A percentile compares a stretch with the other conserved stretches of the same genome.
Conservation (phyloP, 1,140 invertebrate species). For the Lepidurus apus region DNA sequence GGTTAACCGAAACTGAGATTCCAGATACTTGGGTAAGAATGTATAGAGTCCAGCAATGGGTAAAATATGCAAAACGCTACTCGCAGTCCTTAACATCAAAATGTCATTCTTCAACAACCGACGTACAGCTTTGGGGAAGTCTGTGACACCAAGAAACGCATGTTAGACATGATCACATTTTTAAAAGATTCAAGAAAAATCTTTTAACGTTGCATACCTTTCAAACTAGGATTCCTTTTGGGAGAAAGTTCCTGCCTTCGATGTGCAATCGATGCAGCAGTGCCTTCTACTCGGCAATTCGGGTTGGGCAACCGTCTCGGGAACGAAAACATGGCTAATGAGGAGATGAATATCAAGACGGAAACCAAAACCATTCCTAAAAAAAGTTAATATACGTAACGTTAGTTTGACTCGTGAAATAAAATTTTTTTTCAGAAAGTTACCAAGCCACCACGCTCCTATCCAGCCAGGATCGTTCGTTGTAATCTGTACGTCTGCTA, state of each 20-base stretch:
- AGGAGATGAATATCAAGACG: conserved; percentile 66
- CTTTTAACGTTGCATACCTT: not conserved
- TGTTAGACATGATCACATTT: conserved; percentile 43
- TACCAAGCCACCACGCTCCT: conserved; percentile 86
- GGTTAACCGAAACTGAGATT: conserved; percentile 81
- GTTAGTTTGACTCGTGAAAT: not conserved
- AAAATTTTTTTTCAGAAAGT: conserved; percentile 39
- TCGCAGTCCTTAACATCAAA: conserved; percentile 79
- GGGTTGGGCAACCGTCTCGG: conserved; percentile 58
- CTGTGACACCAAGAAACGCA: conserved; percentile 40
- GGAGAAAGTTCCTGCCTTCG: conserved; percentile 24
- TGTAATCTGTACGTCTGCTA: conserved; percentile 64
- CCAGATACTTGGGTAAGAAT: conserved; percentile 88
- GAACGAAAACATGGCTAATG: conserved; percentile 82
- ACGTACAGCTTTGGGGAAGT: conserved; percentile 81
- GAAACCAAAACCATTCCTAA: conserved; percentile 64
- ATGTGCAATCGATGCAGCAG: not conserved
- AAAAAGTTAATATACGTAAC: not conserved
- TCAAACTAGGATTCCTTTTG: conserved; percentile 30
- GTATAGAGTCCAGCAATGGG: conserved; percentile 87
- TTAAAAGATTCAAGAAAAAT: not conserved
- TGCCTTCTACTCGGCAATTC: not conserved
- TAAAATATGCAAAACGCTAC: conserved; percentile 79
- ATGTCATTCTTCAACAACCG: conserved; percentile 82
- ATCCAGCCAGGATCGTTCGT: conserved; percentile 84